Evolutionary conservation across 2,888 invertebrate genomes (phyloP), one percentile per base, ranked within the genome.

Genomic region (Tethea ocularis): DNA sequence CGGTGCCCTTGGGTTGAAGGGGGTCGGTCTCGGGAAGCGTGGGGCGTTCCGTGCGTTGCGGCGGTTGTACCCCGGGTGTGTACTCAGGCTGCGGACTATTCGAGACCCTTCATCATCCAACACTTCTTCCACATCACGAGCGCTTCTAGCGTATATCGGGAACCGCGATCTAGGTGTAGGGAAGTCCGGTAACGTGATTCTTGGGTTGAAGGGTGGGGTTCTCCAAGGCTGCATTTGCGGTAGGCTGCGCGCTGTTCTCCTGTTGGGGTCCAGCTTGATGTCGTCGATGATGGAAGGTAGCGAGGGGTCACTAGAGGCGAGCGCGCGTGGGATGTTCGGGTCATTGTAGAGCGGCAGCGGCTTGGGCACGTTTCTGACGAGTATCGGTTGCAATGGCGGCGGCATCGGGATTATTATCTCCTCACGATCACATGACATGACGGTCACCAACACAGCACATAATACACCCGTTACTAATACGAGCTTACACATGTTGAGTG

Each of bases 201-300:
- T 17, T 1, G 46, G 46, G 20, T 46, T 46, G 20, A 46, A 46
- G 10, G 46, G 46, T 8, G 46, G 7, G 8, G 46, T 7, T 20
- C 46, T 46, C 46, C 46, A 46, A 2, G 46, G 20, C 10, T 46
- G 20, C 10, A 46, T 6, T 8, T 17, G 17, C 8, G 41, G 41
- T 7, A 53, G 20, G 22, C 54, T 33, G 11, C 54, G 20, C 0
- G 33, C 54, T 33, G 26, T 20, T 24, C 41, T 57, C 26, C 20
- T 53, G 33, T 54, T 33, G 20, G 54, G 54, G 33, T 54, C 54
- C 2, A 33, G 33, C 7, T 54, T 54, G 54, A 54, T 54, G 33
- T 54, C 54, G 54, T 54, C 54, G 33, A 54, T 33, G 20, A 33
- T 33, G 29, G 8, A 20, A 7, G 53, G 53, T 0, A 53, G 53